phyloP scores from a whole-genome alignment of 53 echinoderm and acorn worm species.

The Patiria pectinifera region DNA sequence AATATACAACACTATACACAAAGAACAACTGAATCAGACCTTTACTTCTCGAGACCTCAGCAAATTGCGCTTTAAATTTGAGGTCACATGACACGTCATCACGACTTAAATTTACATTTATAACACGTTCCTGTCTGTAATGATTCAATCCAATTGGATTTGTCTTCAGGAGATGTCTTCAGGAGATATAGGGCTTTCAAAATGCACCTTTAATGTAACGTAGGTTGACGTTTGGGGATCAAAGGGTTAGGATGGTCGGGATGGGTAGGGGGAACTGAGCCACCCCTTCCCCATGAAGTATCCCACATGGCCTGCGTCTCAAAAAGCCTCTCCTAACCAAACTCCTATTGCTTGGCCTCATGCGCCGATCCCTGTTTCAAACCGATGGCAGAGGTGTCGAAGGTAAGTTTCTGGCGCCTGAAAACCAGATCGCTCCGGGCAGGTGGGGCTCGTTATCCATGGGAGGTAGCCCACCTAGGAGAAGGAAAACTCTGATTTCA shows the following conservation, averaged over 20 bases:
- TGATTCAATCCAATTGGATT: no score
- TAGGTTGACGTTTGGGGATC: no score
- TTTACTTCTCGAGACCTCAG: no score
- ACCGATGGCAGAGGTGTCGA: slow-evolving; percentile 5
- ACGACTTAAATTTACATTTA: no score
- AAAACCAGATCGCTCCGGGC: background rate
- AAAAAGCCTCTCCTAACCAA: background rate
- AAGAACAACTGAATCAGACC: no score
- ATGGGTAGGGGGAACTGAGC: background rate
- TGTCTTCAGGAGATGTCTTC: no score
- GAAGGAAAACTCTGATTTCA: background rate
- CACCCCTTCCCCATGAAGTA: background rate
- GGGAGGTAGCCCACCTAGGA: slow-evolving; percentile 26
- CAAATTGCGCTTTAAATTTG: no score
- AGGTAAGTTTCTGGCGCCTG: slow-evolving; percentile 18
- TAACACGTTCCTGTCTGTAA: background rate
- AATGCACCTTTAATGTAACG: no score
- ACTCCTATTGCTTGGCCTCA: slow-evolving; percentile 12
- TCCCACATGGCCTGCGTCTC: slow-evolving; percentile 16
- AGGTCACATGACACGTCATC: no score
- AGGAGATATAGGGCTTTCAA: no score
- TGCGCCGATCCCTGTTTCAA: background rate
- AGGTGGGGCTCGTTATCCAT: slow-evolving; percentile 15
- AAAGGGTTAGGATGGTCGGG: background rate
- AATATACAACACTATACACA: no score